phyloP scores from a whole-genome alignment of 2,113 vertebrate genomes.

The Indicator maculatus region DNA sequence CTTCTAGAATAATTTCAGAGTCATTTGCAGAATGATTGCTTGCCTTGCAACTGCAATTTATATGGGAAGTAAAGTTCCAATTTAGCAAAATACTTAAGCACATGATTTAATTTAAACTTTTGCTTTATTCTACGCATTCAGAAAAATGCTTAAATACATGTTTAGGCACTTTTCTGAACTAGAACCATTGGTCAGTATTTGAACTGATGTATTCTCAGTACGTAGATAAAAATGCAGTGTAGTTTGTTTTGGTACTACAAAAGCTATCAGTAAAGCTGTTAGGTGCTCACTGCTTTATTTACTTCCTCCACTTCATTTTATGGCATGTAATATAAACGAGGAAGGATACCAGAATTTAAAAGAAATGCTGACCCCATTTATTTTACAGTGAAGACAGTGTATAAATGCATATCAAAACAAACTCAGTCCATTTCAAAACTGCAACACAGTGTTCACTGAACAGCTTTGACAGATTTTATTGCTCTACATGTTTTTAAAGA shows the following conservation, averaged over 20 bases:
- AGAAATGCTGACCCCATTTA: neutral
- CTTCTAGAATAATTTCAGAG: constrained; percentile 17
- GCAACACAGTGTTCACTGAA: neutral
- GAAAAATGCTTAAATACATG: neutral
- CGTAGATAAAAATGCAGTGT: neutral
- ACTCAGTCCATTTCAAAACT: neutral
- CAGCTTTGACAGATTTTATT: neutral
- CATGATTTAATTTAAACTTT: neutral
- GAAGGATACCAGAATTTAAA: neutral
- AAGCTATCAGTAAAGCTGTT: neutral
- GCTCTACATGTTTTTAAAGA: neutral
- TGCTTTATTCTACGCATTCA: neutral
- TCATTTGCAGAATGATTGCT: neutral
- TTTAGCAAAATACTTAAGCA: neutral
- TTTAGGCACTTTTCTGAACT: neutral
- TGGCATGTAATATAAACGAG: neutral
- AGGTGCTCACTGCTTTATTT: neutral
- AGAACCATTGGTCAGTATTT: neutral
- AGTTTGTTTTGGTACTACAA: neutral
- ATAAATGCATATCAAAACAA: neutral
- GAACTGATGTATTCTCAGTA: neutral
- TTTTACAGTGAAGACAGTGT: neutral
- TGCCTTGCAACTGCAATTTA: neutral
- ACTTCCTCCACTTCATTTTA: neutral
- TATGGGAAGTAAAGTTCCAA: neutral